These are phyloP conservation scores for Pachyrhynchus sulphureomaculatus DNA, from an alignment of 1,140 invertebrate species.

Conservation along the genomic window DNA sequence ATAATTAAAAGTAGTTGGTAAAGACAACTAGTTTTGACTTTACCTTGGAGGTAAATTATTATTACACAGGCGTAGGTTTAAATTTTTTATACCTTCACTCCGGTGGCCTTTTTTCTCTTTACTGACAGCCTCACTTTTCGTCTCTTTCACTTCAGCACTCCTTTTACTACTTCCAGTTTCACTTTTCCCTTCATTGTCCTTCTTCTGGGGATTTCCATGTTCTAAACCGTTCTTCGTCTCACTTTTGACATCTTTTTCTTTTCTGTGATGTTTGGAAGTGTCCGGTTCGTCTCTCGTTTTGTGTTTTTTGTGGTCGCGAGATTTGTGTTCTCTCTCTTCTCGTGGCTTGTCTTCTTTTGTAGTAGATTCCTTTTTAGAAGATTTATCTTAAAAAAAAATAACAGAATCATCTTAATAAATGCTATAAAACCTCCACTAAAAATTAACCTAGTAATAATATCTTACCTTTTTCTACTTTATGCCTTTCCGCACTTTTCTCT, in stretches of 20 bases:
- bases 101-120: too few species aligned
- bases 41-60: too few species aligned
- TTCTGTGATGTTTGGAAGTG: slow-evolving; percentile 11
- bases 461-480: slow-evolving; percentile 1
- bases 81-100: too few species aligned
- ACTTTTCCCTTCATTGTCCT: background rate
- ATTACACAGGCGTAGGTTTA: too few species aligned
- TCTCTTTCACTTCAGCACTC: background rate
- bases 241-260: slow-evolving; percentile 10
- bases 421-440: slow-evolving; percentile 10
- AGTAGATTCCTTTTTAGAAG: background rate
- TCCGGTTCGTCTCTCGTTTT: slow-evolving; percentile 15
- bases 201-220: background rate
- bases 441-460: too few species aligned
- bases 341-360: background rate
- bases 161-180: slow-evolving; percentile 4
- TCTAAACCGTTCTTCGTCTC: background rate
- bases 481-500: background rate
- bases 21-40: background rate
- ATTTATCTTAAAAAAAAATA: background rate
- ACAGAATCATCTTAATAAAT: background rate
- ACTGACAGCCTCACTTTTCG: background rate
- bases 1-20: too few species aligned
- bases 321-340: slow-evolving; percentile 17
- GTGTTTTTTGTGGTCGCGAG: slow-evolving; percentile 5